A percentile compares a stretch with the other conserved stretches of the same genome.
phyloP scores from a whole-genome alignment of 92 coral and sea anemone species.

The Heliopora coerulea region DNA sequence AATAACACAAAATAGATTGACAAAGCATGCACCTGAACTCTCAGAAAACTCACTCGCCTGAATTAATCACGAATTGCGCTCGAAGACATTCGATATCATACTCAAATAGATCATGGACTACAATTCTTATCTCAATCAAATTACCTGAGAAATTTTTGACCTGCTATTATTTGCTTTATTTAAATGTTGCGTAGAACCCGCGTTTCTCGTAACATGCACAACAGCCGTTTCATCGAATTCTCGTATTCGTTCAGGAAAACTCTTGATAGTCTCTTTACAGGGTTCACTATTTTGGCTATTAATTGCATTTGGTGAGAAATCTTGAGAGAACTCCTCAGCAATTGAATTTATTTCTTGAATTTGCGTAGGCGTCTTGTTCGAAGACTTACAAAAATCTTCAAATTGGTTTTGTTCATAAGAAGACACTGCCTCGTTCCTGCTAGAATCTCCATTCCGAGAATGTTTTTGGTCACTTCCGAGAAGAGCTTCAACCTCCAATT shows the following conservation, averaged over 20 bases:
- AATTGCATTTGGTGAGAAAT: not conserved
- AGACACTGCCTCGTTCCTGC: not conserved
- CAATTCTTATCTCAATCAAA: no score
- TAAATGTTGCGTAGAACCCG: not conserved
- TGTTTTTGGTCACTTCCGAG: not conserved
- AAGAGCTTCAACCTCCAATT: not conserved
- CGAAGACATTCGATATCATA: no score
- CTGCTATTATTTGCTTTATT: conserved; percentile 3
- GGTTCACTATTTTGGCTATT: not conserved
- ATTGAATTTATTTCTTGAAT: not conserved
- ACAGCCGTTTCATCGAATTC: not conserved
- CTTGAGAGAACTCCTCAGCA: not conserved
- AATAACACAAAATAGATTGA: no score
- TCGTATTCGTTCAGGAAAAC: conserved; percentile 10
- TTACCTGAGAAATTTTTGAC: conserved; percentile 32
- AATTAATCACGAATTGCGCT: no score
- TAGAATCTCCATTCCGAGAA: not conserved
- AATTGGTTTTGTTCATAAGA: no score
- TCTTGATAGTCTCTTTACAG: not conserved
- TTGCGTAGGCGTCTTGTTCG: not conserved
- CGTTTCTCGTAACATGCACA: not conserved
- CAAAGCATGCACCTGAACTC: no score
- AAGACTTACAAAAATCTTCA: not conserved
- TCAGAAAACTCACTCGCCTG: no score
- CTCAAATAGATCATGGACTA: no score